Base-by-base conservation (phyloP, 2,888 invertebrate genomes). In the Tigriopus californicus region DNA sequence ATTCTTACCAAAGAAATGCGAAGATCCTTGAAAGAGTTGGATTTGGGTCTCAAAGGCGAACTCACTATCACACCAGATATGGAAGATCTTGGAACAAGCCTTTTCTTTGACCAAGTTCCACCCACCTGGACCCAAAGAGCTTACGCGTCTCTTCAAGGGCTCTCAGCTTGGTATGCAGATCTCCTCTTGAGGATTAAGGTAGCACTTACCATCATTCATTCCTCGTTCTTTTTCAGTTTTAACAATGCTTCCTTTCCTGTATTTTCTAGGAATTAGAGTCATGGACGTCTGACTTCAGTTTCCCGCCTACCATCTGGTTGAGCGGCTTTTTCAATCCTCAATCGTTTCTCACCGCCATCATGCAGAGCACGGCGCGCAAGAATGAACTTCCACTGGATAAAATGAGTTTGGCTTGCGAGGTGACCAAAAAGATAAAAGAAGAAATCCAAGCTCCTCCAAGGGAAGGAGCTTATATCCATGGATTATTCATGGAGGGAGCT, bases 241-340 rank as follows among this genome's bases (percentile, higher is more conserved):
- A n/a, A n/a, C n/a, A n/a, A n/a, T n/a, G n/a, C n/a, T n/a, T n/a
- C n/a, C n/a, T n/a, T n/a, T n/a, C n/a, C n/a, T 33, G 33, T 33
- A 8, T 33, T 8, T 33, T 33, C 3, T 79, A 91, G 66, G 90
- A 90, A 69, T 70, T 91, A 56, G 92, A 94, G 72, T 86, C 85
- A 0, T 95, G 94, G 94, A 84, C 87, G 25, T 85, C 87, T 1
- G 94, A 94, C 74, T 94, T 94, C 68, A 70, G 88, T 86, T 73
- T 94, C 61, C 91, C 92, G 41, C 78, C 89, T 1, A 86, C 87
- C 47, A 91, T 95, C 15, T 95, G 95, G 95, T 74, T 95, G 62
- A 89, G 87, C 13, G 95, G 94, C n/a, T 91, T 95, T 73, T 95
- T 95, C 75, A 95, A 95, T 72, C 95, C 94, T 0, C 94, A 95